These are phyloP conservation scores for Poecilia gillii DNA, from an alignment of 2,797 vertebrate genomes.

Conservation along the genomic window DNA sequence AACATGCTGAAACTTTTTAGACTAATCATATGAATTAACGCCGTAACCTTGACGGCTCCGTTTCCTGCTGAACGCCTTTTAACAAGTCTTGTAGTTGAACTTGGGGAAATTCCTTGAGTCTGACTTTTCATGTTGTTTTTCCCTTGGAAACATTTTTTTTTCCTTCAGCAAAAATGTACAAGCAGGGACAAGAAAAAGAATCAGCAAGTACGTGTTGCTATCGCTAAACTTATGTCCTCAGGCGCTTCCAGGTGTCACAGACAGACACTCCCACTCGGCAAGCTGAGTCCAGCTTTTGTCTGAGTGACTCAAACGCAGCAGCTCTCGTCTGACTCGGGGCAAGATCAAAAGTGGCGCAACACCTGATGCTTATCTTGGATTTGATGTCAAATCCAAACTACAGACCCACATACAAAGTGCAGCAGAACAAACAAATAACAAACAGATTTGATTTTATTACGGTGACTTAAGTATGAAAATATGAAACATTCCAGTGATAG, in stretches of 20 bases:
- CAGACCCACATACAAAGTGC: background rate
- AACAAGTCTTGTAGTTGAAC: background rate
- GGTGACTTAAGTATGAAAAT: slow-evolving; percentile 44
- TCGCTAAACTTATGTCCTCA: slow-evolving; percentile 10
- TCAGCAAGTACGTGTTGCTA: slow-evolving; percentile 2
- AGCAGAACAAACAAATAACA: slow-evolving; percentile 28
- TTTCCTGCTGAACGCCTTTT: background rate
- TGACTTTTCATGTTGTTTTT: background rate
- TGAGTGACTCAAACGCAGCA: slow-evolving; percentile 57
- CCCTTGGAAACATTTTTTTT: no score
- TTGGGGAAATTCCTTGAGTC: background rate
- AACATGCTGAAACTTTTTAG: no score
- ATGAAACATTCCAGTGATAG: slow-evolving; percentile 62
- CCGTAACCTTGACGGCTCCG: no score
- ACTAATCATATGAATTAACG: no score
- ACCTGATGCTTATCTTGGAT: background rate
- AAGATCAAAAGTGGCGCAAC: slow-evolving; percentile 9
- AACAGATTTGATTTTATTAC: slow-evolving; percentile 71
- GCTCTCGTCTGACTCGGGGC: background rate
- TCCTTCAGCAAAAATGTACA: slow-evolving; percentile 11
- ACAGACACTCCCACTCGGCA: slow-evolving; percentile 39
- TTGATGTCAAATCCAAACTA: background rate
- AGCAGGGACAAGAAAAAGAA: slow-evolving; percentile 38
- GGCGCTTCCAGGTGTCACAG: slow-evolving; percentile 20
- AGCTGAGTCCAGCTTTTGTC: slow-evolving; percentile 42